phyloP scores from a whole-genome alignment of 2,888 invertebrate species.

The Plagiodera versicolora region DNA sequence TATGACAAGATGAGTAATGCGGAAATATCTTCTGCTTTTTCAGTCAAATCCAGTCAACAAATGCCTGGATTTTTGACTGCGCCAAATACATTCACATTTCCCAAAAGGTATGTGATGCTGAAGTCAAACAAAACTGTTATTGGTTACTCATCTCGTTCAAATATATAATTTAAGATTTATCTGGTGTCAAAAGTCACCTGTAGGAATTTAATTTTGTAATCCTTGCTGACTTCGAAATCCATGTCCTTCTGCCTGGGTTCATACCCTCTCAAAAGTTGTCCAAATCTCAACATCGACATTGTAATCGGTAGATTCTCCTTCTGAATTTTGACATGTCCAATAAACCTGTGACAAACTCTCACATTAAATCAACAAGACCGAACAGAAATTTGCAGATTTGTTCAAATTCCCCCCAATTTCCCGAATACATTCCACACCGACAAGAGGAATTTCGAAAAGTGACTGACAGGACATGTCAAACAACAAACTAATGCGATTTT shows the following conservation, averaged over 20 bases:
- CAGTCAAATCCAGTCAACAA: no score
- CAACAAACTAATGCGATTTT: not conserved
- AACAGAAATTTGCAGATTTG: not conserved
- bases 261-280: slow-evolving; percentile 45
- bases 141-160: no score
- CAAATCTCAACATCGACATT: slow-evolving; percentile 53
- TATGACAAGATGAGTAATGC: no score
- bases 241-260: slow-evolving; percentile 35
- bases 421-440: not conserved
- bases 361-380: not conserved
- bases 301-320: slow-evolving; percentile 48
- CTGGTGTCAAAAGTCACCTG: slow-evolving; percentile 33
- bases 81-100: no score
- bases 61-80: no score
- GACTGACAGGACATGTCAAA: not conserved
- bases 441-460: not conserved
- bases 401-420: not conserved
- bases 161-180: no score
- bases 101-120: no score
- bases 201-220: slow-evolving; percentile 38
- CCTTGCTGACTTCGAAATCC: slow-evolving; percentile 35
- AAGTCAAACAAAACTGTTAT: no score
- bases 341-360: slow-evolving; percentile 44
- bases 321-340: slow-evolving; percentile 51
- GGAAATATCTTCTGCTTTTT: no score